Conservation (phyloP, 64 coral and sea anemone species). For the Hydrozoanthus tunicans region DNA sequence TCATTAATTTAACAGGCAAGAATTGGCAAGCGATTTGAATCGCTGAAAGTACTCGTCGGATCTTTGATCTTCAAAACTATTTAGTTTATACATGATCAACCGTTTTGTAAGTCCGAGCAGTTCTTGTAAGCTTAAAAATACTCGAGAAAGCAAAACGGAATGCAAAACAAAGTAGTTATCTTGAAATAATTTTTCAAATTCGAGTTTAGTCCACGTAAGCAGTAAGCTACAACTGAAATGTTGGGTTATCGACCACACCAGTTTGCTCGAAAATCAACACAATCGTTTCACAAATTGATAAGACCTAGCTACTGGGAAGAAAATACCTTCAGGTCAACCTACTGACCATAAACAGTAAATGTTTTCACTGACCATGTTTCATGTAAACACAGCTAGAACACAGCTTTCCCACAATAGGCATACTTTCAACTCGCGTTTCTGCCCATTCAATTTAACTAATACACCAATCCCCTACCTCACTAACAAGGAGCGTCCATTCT, state of each 20-base stretch:
- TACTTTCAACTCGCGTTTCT: neutral
- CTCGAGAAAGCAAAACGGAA: neutral
- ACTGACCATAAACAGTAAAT: no score
- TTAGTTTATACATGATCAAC: no score
- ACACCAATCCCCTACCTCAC: conserved; percentile 73
- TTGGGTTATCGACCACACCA: neutral
- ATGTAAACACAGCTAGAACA: neutral
- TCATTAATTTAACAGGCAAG: no score
- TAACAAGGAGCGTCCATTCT: conserved; percentile 93
- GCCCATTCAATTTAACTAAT: neutral
- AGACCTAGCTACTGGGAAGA: no score
- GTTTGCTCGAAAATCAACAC: conserved; percentile 15
- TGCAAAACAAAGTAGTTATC: neutral
- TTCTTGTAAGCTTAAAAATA: neutral
- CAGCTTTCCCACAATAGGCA: neutral
- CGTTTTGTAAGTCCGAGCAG: no score
- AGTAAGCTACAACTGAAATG: neutral
- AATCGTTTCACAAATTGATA: neutral
- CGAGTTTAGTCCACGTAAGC: neutral
- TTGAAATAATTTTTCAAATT: conserved; percentile 5
- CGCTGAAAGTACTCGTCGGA: no score
- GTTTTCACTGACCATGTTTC: no score
- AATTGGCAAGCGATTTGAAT: no score
- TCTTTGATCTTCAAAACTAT: no score
- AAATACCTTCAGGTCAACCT: no score